These are phyloP conservation scores for Urocitellus parryii DNA, from an alignment of 2,113 vertebrate genomes.

Conservation along the genomic window DNA sequence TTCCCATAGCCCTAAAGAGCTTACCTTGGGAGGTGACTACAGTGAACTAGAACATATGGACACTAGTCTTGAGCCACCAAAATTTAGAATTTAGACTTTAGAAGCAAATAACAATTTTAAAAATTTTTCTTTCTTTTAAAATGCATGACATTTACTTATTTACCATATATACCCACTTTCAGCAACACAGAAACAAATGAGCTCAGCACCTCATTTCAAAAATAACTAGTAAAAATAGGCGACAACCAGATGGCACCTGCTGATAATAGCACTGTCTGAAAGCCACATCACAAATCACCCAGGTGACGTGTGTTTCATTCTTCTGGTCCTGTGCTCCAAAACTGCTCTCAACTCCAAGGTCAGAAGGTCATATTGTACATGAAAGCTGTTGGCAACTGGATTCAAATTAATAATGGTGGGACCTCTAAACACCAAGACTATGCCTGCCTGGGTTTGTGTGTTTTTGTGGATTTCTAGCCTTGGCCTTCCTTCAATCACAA, in stretches of 20 bases:
- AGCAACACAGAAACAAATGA: constrained; percentile 59
- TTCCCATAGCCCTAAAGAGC: not conserved
- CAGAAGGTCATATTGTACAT: not conserved
- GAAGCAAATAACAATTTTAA: constrained; percentile 3
- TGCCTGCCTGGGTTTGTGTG: not conserved
- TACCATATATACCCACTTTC: constrained; percentile 57
- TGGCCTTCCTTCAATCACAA: not conserved
- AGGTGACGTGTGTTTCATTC: constrained; percentile 18
- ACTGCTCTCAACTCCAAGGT: constrained; percentile 19
- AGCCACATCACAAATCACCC: constrained; percentile 15
- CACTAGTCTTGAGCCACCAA: constrained; percentile 2
- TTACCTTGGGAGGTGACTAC: not conserved
- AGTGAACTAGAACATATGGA: not conserved
- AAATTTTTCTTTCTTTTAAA: constrained; percentile 53
- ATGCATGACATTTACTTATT: constrained; percentile 64
- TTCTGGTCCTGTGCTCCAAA: not conserved
- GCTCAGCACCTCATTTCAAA: constrained; percentile 58
- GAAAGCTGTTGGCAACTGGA: not conserved
- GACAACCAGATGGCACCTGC: constrained; percentile 63
- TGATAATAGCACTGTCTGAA: constrained; percentile 59
- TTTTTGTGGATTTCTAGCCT: not conserved
- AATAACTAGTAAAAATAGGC: constrained; percentile 68
- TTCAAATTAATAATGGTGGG: not conserved
- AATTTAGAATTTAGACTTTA: not conserved
- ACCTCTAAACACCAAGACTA: not conserved